A percentile compares a stretch with the other conserved stretches of the same genome.
Conservation (phyloP, 2,888 invertebrate species). For the Dolichopus griseipennis region DNA sequence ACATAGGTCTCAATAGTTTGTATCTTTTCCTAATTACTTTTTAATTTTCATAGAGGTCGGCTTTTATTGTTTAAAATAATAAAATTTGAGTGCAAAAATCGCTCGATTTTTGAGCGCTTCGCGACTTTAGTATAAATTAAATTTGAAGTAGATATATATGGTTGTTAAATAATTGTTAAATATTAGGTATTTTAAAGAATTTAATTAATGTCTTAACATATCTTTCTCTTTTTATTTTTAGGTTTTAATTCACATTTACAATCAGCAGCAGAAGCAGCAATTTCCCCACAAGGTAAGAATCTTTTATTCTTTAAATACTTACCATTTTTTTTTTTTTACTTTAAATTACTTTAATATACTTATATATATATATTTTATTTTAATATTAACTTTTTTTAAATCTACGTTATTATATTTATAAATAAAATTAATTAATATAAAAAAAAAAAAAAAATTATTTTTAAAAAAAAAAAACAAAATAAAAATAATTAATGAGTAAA, state of each 20-base stretch:
- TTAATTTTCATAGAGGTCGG: no score
- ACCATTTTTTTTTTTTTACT: constrained; percentile 5
- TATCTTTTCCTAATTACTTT: no score
- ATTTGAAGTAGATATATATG: no score
- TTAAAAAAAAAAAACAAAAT: not conserved
- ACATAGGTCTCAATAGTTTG: no score
- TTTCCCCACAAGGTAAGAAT: constrained; percentile 79
- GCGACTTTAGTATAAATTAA: no score
- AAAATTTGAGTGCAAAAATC: no score
- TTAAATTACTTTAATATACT: no score
- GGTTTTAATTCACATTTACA: constrained; percentile 43
- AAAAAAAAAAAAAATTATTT: not conserved
- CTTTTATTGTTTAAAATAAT: no score
- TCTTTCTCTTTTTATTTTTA: constrained; percentile 20
- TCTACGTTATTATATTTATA: not conserved
- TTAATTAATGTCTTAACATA: no score
- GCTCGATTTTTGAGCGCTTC: no score
- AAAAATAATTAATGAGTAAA: not conserved
- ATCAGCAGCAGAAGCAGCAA: constrained; percentile 61
- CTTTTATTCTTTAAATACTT: constrained; percentile 23
- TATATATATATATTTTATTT: not conserved
- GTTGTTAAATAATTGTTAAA: no score
- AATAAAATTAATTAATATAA: not conserved
- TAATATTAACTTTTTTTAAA: not conserved
- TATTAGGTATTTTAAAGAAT: no score